These are phyloP conservation scores for Gallinago nigripennis DNA, from an alignment of 2,797 vertebrate genomes.

Conservation along the genomic window DNA sequence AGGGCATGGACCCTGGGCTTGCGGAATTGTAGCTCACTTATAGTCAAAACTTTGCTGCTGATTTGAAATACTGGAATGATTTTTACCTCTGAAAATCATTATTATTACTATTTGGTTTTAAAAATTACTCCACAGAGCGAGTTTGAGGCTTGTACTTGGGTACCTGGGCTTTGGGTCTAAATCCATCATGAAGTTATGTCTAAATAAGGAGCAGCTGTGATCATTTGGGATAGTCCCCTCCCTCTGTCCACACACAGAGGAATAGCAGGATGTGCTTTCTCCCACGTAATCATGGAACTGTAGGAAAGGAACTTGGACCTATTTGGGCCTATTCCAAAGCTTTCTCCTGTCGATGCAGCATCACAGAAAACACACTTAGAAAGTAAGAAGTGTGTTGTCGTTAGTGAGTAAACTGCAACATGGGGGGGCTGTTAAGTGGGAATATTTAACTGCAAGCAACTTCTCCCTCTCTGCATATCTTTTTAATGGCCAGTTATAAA, in stretches of 20 bases:
- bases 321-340: background rate
- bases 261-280: background rate
- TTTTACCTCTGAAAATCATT: background rate
- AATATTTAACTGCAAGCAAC: background rate
- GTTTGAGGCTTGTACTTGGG: background rate
- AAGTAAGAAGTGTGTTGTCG: background rate
- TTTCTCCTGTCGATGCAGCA: background rate
- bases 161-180: background rate
- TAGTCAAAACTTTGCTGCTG: background rate
- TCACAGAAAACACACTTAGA: background rate
- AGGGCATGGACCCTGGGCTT: background rate
- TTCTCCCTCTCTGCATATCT: background rate
- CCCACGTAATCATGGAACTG: background rate
- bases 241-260: background rate
- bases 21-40: background rate
- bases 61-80: background rate
- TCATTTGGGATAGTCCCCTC: background rate
- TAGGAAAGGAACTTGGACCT: background rate
- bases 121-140: background rate
- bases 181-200: background rate
- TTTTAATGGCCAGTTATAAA: background rate
- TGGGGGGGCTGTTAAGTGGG: background rate
- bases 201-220: conserved; percentile 12
- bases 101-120: background rate
- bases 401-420: background rate